A percentile compares a stretch with the other conserved stretches of the same genome.
Evolutionary conservation across 2,888 invertebrate genomes (phyloP).

Genomic region (Teleiodes luculella): DNA sequence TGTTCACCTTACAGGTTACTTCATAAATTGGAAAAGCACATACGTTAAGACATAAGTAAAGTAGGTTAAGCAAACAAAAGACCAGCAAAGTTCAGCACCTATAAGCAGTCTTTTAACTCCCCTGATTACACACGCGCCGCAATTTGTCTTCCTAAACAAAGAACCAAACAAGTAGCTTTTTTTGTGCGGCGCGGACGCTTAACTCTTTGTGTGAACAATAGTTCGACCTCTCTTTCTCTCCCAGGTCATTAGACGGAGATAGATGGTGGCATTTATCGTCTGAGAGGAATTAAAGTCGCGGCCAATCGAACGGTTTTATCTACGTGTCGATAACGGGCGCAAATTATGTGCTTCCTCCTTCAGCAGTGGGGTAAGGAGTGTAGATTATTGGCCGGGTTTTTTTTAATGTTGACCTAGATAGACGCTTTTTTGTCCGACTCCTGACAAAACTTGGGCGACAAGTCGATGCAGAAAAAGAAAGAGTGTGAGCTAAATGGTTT

Average conservation of each 20-base stretch:
- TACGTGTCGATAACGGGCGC: conserved; percentile 75
- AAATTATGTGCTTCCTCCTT: conserved; percentile 75
- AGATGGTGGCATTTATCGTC: conserved; percentile 63
- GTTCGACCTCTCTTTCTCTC: conserved; percentile 36
- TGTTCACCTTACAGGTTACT: no score
- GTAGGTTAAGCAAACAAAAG: no score
- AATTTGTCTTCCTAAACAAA: conserved; percentile 13
- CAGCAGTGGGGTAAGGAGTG: conserved; percentile 39
- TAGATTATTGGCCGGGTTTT: not conserved
- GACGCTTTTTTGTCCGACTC: no score
- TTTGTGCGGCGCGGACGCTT: conserved; percentile 10
- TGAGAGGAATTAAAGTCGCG: conserved; percentile 74
- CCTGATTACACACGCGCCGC: conserved; percentile 4
- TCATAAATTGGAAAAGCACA: no score
- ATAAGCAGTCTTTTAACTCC: not conserved
- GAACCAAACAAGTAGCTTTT: conserved; percentile 10
- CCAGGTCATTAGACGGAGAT: conserved; percentile 41
- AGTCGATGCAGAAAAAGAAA: no score
- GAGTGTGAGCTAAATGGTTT: no score
- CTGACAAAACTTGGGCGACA: no score
- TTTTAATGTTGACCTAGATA: no score
- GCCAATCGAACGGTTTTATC: conserved; percentile 75
- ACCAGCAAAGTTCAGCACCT: no score
- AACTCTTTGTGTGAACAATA: conserved; percentile 50
- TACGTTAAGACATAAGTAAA: no score